Conservation (phyloP, 2,888 invertebrate genomes). For the Lutraria lutraria region DNA sequence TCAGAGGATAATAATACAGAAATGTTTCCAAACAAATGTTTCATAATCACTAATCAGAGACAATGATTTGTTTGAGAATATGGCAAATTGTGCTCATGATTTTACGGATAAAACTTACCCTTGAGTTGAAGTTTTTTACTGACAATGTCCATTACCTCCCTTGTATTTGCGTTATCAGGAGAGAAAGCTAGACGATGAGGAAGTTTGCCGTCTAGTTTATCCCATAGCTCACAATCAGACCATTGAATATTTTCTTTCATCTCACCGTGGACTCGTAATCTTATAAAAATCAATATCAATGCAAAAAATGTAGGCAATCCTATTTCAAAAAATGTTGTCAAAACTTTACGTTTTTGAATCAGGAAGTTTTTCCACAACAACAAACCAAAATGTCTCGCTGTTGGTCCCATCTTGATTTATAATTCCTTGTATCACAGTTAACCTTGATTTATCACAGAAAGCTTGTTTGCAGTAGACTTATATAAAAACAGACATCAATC, state of each 20-base stretch:
- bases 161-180: slow-evolving; percentile 71
- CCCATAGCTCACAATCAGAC: slow-evolving; percentile 73
- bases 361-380: slow-evolving; percentile 95
- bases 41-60: no score
- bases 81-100: no score
- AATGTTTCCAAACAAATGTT: no score
- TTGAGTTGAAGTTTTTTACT: slow-evolving; percentile 8
- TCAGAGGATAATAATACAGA: no score
- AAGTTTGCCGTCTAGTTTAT: slow-evolving; percentile 30
- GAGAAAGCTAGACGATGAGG: slow-evolving; percentile 73
- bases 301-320: slow-evolving; percentile 83
- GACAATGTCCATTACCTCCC: slow-evolving; percentile 69
- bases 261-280: slow-evolving; percentile 90
- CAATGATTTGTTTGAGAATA: no score
- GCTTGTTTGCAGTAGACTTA: background rate
- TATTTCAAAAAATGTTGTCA: slow-evolving; percentile 91
- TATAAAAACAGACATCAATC: background rate
- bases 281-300: slow-evolving; percentile 90
- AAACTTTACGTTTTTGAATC: slow-evolving; percentile 91
- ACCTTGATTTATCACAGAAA: background rate
- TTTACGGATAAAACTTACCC: background rate
- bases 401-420: slow-evolving; percentile 48
- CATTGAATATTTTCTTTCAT: slow-evolving; percentile 81
- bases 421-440: background rate
- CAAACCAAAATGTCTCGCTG: slow-evolving; percentile 89